A percentile compares a stretch with the other conserved stretches of the same genome.
These are phyloP conservation scores for Syrista parreyssii DNA, from an alignment of 2,888 invertebrate genomes.

Conservation along the genomic window DNA sequence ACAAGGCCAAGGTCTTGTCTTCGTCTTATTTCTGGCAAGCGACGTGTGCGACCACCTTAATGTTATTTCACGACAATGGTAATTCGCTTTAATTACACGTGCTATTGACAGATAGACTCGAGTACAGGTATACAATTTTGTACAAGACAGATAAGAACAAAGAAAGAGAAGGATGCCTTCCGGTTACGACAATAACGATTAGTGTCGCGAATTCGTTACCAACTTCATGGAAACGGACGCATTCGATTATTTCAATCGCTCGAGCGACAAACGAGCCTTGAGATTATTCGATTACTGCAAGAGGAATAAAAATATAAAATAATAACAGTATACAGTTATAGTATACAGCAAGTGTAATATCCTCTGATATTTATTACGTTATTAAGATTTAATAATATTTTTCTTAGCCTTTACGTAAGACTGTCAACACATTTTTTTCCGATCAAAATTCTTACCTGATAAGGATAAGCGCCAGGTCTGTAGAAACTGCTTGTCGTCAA, in stretches of 20 bases:
- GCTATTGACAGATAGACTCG: background rate
- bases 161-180: background rate
- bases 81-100: background rate
- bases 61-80: background rate
- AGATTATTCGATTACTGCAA: background rate
- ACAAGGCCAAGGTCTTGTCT: constrained; percentile 55
- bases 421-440: too few relatives aligned
- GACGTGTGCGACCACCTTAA: background rate
- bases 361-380: background rate
- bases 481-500: constrained; percentile 73
- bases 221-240: background rate
- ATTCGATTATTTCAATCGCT: background rate
- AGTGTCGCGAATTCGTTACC: background rate
- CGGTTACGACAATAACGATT: background rate
- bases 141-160: background rate
- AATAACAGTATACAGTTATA: background rate
- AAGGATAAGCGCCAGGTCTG: constrained; percentile 66
- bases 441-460: constrained; percentile 55
- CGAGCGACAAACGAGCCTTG: background rate
- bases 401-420: background rate
- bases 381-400: background rate
- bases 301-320: background rate
- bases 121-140: background rate
- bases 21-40: constrained; percentile 26
- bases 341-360: background rate